Conservation (phyloP, 2,797 vertebrate species). For the Hipposideros larvatus region DNA sequence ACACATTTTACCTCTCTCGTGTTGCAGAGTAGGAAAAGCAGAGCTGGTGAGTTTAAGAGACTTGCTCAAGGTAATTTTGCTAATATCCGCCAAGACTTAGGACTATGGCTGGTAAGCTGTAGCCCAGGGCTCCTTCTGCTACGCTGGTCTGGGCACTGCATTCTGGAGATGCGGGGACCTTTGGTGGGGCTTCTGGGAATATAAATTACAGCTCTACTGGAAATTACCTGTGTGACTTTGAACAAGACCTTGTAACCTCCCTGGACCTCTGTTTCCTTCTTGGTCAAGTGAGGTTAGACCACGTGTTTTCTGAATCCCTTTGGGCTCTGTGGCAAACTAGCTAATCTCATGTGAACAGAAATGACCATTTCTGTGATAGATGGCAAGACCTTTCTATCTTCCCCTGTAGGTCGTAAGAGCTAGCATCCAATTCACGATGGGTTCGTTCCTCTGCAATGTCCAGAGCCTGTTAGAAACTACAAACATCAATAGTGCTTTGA, state of each 20-base stretch:
- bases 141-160: background rate
- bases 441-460: background rate
- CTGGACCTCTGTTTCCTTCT: conserved; percentile 57
- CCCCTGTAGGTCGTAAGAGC: background rate
- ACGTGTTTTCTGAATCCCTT: background rate
- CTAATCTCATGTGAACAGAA: background rate
- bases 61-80: background rate
- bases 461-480: background rate
- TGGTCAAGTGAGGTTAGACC: background rate
- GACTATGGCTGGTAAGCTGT: background rate
- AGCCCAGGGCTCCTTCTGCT: background rate
- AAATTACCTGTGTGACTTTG: background rate
- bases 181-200: background rate
- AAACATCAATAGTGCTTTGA: background rate
- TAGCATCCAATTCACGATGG: background rate
- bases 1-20: conserved; percentile 24
- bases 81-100: background rate
- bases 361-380: background rate
- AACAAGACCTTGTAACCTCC: background rate
- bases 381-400: background rate
- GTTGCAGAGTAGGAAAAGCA: conserved; percentile 42
- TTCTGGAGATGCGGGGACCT: background rate
- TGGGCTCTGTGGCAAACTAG: background rate
- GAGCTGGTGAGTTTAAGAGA: background rate
- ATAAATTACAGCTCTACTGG: background rate